Evolutionary conservation across 2,888 invertebrate genomes (phyloP), one percentile per base, ranked within the genome.

Genomic region (Patella depressa): DNA sequence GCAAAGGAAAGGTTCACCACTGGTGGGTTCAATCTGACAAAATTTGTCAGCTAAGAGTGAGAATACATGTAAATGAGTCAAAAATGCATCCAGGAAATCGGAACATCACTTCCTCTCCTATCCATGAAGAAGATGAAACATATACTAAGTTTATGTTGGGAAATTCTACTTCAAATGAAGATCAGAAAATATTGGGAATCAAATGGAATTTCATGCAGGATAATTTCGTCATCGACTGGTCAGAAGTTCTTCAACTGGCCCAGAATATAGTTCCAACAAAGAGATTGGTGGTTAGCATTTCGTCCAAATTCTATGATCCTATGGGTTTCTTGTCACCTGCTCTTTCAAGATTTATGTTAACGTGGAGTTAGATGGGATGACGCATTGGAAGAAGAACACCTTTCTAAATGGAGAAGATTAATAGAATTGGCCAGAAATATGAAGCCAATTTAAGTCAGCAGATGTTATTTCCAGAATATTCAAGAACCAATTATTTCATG

Each of bases 11-110:
- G 24, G 24, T 65, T 65, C 24, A 24, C 65, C 11, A 65, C 24
- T 65, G 65, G 65, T 19, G 65, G 65, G 24, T 65, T 65, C 19
- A 65, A 65, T 65, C 14, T 65, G 24, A 65, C 12, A 65, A 65
- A 65, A 65, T 65, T 65, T 24, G 9, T 65, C 65, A 65, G 14
- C 19, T 65, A 65, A 12, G 65, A 11, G 19, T 24, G 19, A 65
- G 12, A 19, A 65, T 65, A 3, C 19, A 65, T 1, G 12, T 24
- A 19, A 65, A 65, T 65, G 65, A 65, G 24, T n/a, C 19, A 65
- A 19, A 9, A 11, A 0, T 15, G n/a, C n/a, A 65, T 19, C 65
- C 65, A 65, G 17, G n/a, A 9, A 19, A 65, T n/a, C 19, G 0
- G 17, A n/a, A 11, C 2, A 65, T 15, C 65, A 65, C 19, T 19